Conservation (phyloP, 1,140 invertebrate genomes). For the Notospermus geniculatus region DNA sequence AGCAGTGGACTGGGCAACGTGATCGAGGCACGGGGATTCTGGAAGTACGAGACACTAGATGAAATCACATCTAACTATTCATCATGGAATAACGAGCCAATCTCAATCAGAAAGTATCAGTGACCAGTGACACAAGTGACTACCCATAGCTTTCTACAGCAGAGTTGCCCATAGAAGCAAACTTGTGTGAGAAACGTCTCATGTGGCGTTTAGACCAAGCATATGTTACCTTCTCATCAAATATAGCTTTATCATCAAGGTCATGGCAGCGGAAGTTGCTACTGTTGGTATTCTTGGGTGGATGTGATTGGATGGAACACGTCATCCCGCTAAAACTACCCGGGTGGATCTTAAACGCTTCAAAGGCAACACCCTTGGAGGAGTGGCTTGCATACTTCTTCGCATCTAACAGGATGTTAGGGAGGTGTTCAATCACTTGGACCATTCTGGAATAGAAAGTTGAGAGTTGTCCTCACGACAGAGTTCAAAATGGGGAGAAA, state of each 20-base stretch:
- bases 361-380: conserved; percentile 65
- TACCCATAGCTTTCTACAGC: too few relatives aligned
- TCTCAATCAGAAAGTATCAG: too few relatives aligned
- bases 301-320: conserved; percentile 67
- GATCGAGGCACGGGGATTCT: neutral
- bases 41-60: too few relatives aligned
- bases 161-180: too few relatives aligned
- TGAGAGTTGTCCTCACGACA: too few relatives aligned
- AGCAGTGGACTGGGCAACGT: conserved; percentile 1
- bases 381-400: conserved; percentile 13
- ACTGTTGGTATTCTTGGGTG: neutral
- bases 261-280: conserved; percentile 2
- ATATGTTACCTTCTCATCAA: too few relatives aligned
- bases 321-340: conserved; percentile 71
- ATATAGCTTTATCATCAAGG: neutral
- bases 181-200: too few relatives aligned
- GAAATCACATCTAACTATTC: too few relatives aligned
- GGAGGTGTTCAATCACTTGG: conserved; percentile 25
- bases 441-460: conserved; percentile 24
- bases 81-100: too few relatives aligned
- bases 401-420: conserved; percentile 15
- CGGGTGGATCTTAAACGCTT: conserved; percentile 67
- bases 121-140: too few relatives aligned
- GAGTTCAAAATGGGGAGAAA: conserved; percentile 58
- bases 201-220: too few relatives aligned